Conservation (phyloP, 2,113 vertebrate species). For the Melanotaenia duboulayi region DNA sequence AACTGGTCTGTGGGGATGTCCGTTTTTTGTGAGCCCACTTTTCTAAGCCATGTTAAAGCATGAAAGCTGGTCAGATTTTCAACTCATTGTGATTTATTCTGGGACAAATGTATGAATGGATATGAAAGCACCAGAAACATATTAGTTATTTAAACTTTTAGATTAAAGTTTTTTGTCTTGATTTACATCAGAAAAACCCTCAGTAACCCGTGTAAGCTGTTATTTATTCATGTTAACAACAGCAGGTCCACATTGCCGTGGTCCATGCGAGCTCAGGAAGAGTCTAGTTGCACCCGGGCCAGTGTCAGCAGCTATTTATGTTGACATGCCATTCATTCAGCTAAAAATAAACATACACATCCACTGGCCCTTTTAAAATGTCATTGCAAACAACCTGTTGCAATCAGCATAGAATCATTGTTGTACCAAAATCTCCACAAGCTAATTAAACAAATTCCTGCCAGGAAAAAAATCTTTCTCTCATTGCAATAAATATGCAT, state of each 20-base stretch:
- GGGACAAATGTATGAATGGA: neutral
- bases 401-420: neutral
- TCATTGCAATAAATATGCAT: neutral
- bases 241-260: conserved; percentile 1
- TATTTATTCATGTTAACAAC: conserved; percentile 37
- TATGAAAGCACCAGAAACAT: neutral
- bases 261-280: conserved; percentile 22
- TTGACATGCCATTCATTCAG: conserved; percentile 69
- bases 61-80: no score
- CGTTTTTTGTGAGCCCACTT: no score
- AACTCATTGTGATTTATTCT: no score
- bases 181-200: neutral
- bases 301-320: conserved; percentile 73
- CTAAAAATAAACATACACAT: conserved; percentile 74
- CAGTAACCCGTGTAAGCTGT: neutral
- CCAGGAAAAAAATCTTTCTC: neutral
- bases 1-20: no score
- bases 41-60: no score
- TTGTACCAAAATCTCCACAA: neutral
- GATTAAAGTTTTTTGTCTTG: no score
- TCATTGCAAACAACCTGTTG: conserved; percentile 35
- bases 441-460: conserved; percentile 1
- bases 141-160: neutral
- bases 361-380: conserved; percentile 62
- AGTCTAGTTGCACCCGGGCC: conserved; percentile 58